Base-by-base conservation (phyloP, 2,888 invertebrate species). In the Loripinus fragilis region DNA sequence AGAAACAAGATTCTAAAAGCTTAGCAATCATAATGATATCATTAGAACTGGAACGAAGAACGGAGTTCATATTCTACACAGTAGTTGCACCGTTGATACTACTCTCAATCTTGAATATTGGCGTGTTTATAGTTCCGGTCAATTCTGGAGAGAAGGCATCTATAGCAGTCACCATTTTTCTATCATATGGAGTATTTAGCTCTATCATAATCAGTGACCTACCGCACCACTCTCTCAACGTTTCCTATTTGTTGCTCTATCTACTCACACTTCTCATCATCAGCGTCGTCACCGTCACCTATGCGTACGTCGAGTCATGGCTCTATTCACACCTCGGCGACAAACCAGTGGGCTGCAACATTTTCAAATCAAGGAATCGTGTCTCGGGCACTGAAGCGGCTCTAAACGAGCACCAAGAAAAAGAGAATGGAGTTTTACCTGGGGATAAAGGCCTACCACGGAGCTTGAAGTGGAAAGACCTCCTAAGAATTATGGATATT, bases 71-170 rank as follows among this genome's bases (percentile, higher is more conserved):
- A 1, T 74, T 75, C 7, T 80, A 77, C 65, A 83, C 83, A 0
- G 71, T 83, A 2, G 76, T 80, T 23, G 75, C 77, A 42, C 83
- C 83, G 10, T 65, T 83, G 2, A 55, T 80, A 1, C 77, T 83
- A 76, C 38, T 83, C 35, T 76, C 83, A 12, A 76, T 80, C 48
- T 48, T 83, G 7, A 83, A 80, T 66, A 70, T 80, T 17, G 78
- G 83, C 48, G 74, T 80, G 17, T 83, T 83, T 55, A 60, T 83
- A 10, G 80, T 83, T 8, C 83, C 83, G 5, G 80, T 78, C 20
- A 80, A 75, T 23, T 78, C 78, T 38, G 83, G 83, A 1, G 83
- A 83, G 71, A 83, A 83, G 60, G 80, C 80, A 2, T 83, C 83
- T 8, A 80, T 83, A 60, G 74, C 80, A 48, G 80, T 83, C 67